Conservation (phyloP, 2,113 vertebrate genomes). For the Thamnaconus septentrionalis region DNA sequence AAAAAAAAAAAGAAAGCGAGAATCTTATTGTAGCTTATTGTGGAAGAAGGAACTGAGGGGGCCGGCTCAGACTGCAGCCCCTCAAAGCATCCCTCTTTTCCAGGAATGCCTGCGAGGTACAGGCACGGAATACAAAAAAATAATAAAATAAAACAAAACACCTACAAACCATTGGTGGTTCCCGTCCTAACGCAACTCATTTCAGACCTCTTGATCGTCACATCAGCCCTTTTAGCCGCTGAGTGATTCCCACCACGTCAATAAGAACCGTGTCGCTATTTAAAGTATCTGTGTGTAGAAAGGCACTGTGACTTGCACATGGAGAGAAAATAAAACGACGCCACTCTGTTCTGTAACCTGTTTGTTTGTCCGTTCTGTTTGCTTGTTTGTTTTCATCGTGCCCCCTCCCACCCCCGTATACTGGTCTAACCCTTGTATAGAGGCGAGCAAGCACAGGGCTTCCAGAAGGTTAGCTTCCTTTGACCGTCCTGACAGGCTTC, state of each 20-base stretch:
- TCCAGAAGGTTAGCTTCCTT: conserved; percentile 53
- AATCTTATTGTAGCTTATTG: conserved; percentile 70
- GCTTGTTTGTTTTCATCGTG: conserved; percentile 38
- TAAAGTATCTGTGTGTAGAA: conserved; percentile 74
- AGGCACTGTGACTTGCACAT: conserved; percentile 78
- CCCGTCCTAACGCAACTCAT: no score
- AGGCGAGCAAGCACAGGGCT: conserved; percentile 30
- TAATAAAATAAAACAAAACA: no score
- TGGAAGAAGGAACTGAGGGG: conserved; percentile 50
- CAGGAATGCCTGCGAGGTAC: conserved; percentile 44
- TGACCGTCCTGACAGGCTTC: conserved; percentile 53
- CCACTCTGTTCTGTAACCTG: conserved; percentile 54
- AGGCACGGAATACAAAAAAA: conserved; percentile 27
- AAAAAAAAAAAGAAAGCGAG: no score
- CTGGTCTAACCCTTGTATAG: conserved; percentile 5
- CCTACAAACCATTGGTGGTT: no score
- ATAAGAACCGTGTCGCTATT: conserved; percentile 57
- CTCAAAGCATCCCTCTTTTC: conserved; percentile 28
- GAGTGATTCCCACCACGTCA: background rate
- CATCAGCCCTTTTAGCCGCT: no score
- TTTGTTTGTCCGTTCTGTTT: conserved; percentile 40
- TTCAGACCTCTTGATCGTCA: no score
- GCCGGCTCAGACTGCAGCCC: conserved; percentile 12
- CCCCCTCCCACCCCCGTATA: conserved; percentile 20
- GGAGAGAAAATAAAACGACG: conserved; percentile 54